Evolutionary conservation across 2,888 invertebrate genomes (phyloP).

Genomic region (Cosmia pyralina): DNA sequence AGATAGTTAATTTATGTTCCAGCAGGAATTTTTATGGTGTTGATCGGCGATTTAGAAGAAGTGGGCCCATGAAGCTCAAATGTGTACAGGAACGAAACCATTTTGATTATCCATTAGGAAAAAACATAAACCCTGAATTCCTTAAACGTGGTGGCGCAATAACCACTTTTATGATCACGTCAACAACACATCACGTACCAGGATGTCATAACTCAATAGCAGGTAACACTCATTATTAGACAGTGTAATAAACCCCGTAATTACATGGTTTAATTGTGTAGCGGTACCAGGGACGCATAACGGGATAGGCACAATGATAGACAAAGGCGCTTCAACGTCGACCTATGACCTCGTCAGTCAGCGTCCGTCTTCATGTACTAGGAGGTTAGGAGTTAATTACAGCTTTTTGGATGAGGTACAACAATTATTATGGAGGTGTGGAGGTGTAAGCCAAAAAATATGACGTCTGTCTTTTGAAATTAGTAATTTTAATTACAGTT

Average conservation of each 20-base stretch:
- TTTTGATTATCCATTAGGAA: constrained; percentile 3
- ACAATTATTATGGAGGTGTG: constrained; percentile 27
- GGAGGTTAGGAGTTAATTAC: constrained; percentile 72
- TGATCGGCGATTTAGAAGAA: no score
- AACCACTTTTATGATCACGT: constrained; percentile 44
- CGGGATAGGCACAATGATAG: constrained; percentile 68
- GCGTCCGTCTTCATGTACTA: constrained; percentile 66
- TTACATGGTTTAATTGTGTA: constrained; percentile 75
- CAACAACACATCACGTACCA: constrained; percentile 46
- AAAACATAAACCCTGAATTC: constrained; percentile 7
- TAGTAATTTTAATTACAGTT: constrained; percentile 33
- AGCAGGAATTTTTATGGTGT: not conserved
- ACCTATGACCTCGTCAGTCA: constrained; percentile 77
- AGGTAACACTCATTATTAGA: constrained; percentile 56
- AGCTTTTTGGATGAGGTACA: constrained; percentile 56
- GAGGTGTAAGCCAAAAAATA: constrained; percentile 40
- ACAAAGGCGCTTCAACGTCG: constrained; percentile 71
- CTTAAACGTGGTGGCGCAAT: constrained; percentile 22
- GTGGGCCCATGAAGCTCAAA: not conserved
- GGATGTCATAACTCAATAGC: constrained; percentile 57
- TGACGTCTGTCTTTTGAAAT: constrained; percentile 35
- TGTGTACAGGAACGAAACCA: not conserved
- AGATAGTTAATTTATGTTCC: not conserved
- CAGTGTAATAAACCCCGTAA: constrained; percentile 71
- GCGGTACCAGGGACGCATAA: constrained; percentile 77